Evolutionary conservation across 2,113 vertebrate genomes (phyloP).

Genomic region (Podiceps cristatus): DNA sequence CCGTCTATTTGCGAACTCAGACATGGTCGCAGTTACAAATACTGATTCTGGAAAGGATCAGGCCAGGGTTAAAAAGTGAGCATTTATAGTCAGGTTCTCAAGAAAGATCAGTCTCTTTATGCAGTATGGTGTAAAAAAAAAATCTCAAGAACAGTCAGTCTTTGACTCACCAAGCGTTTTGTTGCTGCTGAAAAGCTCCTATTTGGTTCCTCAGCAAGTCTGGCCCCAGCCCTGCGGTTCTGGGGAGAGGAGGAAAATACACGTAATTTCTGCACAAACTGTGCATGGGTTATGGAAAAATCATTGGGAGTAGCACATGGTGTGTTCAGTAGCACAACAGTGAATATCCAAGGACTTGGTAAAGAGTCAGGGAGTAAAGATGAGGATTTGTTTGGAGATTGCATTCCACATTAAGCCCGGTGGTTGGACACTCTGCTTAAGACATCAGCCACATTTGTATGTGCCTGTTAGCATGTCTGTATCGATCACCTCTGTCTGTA

Average conservation of each 20-base stretch:
- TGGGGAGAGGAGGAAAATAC: background rate
- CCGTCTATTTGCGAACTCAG: background rate
- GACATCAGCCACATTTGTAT: background rate
- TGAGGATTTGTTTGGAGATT: background rate
- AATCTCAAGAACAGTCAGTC: background rate
- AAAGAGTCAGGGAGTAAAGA: background rate
- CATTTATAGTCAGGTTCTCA: background rate
- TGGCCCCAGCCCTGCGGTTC: background rate
- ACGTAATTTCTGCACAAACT: background rate
- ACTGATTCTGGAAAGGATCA: background rate
- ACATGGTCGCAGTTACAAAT: background rate
- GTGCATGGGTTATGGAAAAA: background rate
- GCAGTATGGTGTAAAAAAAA: background rate
- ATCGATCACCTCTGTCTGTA: background rate
- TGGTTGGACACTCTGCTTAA: background rate
- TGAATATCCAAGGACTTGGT: background rate
- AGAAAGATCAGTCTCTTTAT: background rate
- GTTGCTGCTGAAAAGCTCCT: background rate
- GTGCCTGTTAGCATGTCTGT: background rate
- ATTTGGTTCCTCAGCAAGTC: background rate
- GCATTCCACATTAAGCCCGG: background rate
- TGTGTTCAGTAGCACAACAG: background rate
- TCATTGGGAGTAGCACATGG: rapidly evolving
- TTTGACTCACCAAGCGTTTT: background rate
- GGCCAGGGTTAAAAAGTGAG: background rate